Base-by-base conservation (phyloP, 2,888 invertebrate genomes). In the Dioctria linearis region DNA sequence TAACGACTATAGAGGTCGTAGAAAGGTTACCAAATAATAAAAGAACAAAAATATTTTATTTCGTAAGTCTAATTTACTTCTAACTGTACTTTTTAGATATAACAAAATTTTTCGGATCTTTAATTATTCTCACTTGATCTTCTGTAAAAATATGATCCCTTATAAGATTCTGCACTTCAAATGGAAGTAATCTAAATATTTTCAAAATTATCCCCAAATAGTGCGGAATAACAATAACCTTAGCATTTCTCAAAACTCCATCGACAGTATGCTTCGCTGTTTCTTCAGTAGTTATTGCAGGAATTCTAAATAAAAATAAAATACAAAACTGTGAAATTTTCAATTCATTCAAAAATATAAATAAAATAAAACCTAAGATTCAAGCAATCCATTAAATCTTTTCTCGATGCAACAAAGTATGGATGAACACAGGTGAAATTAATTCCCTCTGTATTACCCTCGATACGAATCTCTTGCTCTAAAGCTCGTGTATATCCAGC, bases 401-500 rank as follows among this genome's bases (percentile, higher is more conserved):
- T 87, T 66, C 85, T 86, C 37, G 89, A 89, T 79, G 86, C 85
- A 85, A 90, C 88, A 83, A 90, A 87, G 83, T 89, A 90, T 11
- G 90, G 89, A 85, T 89, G 89, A 73, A 89, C 86, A 11, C 86
- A 85, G 3, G 88, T 88, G 80, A 87, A 87, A 42, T 87, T 84
- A 9, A 88, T 87, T 79, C 86, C 87, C 82, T 89, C 87, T 73
- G 86, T 81, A 5, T 81, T 87, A 67, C 87, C 87, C 51, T 88
- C 87, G 65, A 87, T 85, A n/a, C 89, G 86, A 73, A 90, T 83
- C 82, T 90, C 90, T 40, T 86, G 86, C 13, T 88, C 85, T 46
- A 88, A 82, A 4, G 88, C 84, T 43, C 87, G 87, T 89, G 90
- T 90, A 71, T 90, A 88, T 66, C 90, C 90, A 78, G 88, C 85